Base-by-base conservation (phyloP, 2,888 invertebrate species). In the Andrena dorsata region DNA sequence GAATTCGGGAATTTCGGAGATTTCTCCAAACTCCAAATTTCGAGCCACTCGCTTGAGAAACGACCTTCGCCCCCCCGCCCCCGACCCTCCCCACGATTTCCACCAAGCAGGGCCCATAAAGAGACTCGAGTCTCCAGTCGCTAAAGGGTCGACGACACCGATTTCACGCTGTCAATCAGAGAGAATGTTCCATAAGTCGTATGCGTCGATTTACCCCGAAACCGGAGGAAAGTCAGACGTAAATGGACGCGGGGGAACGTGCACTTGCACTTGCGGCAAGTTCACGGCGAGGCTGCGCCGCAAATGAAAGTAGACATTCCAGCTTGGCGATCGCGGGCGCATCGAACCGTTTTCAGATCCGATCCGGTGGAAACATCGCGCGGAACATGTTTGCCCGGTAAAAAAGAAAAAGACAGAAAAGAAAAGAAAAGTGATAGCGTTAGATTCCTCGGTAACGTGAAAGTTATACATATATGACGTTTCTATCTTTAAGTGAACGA, bases 301-400 rank as follows among this genome's bases (percentile, higher is more conserved):
- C 61, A 60, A 84, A 85, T 78, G 86, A 86, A 86, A 86, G 86
- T 84, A 80, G 70, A 60, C 71, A 82, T 76, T 84, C 84, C 78
- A 70, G 56, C 51, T 16, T 23, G 26, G 26, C 23, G 56, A 51
- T 58, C 69, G 32, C 47, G 61, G 70, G 76, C 68, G 65, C 72
- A 82, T 81, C 65, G 80, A 80, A 71, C 64, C 35, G 35, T 51
- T 77, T 23, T 35, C 71, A 84, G 71, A 84, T 74, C 58, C 69
- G 51, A 73, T 61, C 49, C 23, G 53, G 28, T 63, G n/a, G 41
- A 65, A 30, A 68, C 53, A 81, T 80, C 68, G 7, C 47, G 65
- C 60, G 60, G 32, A 65, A 86, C 73, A 60, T 64, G 84, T 86
- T 86, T 65, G 28, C 58, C 28, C 56, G 56, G n/a, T 51, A 60